Evolutionary conservation across 2,113 vertebrate species (phyloP).

Genomic region (Nyctereutes procyonoides): DNA sequence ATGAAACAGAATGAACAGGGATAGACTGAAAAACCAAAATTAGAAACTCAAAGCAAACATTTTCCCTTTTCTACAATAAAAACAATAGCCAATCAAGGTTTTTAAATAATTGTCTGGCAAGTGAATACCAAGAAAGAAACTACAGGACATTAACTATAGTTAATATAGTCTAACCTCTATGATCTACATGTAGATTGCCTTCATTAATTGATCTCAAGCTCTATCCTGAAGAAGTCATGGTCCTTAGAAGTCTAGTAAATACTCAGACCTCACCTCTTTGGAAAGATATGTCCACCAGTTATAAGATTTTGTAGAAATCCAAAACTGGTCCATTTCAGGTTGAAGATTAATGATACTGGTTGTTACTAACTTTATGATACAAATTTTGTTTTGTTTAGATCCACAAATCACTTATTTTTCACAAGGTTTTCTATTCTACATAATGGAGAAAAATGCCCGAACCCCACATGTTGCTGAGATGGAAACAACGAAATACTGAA

Average conservation of each 20-base stretch:
- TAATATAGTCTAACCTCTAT: fast-evolving
- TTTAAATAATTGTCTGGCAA: background rate
- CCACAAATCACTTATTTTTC: background rate
- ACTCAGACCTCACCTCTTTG: background rate
- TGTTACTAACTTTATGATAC: background rate
- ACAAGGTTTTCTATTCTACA: background rate
- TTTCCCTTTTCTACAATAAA: background rate
- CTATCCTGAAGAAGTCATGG: background rate
- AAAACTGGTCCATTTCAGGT: background rate
- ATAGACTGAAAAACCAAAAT: background rate
- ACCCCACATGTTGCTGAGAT: background rate
- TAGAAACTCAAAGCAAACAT: background rate
- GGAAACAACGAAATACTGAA: background rate
- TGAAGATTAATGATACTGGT: background rate
- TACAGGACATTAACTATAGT: background rate
- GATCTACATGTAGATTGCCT: background rate
- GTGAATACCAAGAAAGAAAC: background rate
- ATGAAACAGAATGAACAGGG: background rate
- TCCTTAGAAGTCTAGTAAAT: background rate
- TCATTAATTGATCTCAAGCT: background rate
- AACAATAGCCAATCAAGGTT: background rate
- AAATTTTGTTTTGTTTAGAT: background rate
- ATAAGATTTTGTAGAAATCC: background rate
- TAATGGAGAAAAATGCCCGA: background rate
- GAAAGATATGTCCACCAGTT: background rate